Conservation (phyloP, 2,113 vertebrate genomes). For the Lontra canadensis region DNA sequence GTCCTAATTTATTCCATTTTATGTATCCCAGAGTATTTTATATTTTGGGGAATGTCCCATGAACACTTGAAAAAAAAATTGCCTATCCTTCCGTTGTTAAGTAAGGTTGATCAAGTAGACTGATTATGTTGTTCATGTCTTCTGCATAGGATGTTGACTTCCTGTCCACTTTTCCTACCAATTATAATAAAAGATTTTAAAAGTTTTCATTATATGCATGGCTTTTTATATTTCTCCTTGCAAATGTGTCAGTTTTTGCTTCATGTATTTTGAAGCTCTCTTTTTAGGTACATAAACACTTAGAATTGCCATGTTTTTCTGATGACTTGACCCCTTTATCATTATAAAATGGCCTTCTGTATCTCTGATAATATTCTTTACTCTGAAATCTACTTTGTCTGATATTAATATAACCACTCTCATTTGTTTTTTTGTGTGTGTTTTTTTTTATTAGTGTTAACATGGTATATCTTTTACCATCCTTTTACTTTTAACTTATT, state of each 20-base stretch:
- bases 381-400: not conserved
- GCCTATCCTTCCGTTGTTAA: not conserved
- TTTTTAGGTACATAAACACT: not conserved
- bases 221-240: not conserved
- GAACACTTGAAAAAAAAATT: not conserved
- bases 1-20: slow-evolving; percentile 18
- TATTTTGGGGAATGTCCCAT: not conserved
- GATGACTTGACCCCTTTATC: not conserved
- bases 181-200: not conserved
- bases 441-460: not conserved
- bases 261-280: not conserved
- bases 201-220: not conserved
- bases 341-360: not conserved
- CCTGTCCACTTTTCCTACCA: not conserved
- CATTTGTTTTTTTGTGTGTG: not conserved
- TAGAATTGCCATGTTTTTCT: not conserved
- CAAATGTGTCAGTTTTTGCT: not conserved
- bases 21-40: not conserved
- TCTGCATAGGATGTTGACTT: not conserved
- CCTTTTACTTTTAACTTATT: not conserved
- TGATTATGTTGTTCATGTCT: not conserved
- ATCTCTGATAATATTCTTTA: not conserved
- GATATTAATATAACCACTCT: not conserved
- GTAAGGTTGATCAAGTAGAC: not conserved
- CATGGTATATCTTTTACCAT: not conserved